Evolutionary conservation across 2,113 vertebrate genomes (phyloP).

Genomic region (Motacilla tschutschensis): DNA sequence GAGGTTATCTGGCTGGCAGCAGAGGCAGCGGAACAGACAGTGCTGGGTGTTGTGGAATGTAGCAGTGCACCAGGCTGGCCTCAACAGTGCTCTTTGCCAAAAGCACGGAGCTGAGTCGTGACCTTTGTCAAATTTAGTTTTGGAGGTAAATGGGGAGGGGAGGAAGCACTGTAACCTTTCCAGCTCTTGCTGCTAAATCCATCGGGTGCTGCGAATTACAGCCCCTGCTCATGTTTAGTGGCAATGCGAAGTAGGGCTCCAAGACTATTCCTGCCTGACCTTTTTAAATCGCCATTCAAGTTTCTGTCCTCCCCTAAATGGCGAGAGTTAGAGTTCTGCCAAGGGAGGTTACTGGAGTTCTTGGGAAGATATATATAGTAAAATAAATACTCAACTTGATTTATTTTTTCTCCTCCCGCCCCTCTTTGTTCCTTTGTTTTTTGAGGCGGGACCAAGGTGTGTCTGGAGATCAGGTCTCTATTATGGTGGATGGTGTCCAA

Average conservation of each 20-base stretch:
- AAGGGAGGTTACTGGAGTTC: neutral
- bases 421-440: neutral
- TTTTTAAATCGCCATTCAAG: neutral
- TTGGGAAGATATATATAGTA: neutral
- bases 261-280: neutral
- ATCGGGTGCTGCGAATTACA: neutral
- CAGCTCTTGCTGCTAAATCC: neutral
- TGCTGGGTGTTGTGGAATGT: neutral
- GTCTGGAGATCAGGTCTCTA: constrained; percentile 89
- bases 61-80: neutral
- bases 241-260: neutral
- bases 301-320: neutral
- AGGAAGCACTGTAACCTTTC: neutral
- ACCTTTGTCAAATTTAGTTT: neutral
- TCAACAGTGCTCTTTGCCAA: neutral
- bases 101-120: neutral
- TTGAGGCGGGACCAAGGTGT: constrained; percentile 91
- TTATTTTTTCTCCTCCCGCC: neutral
- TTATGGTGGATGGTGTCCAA: constrained; percentile 95
- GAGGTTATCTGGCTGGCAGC: neutral
- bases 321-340: neutral
- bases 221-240: neutral
- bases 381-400: neutral
- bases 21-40: neutral
- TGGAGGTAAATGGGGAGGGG: neutral